phyloP scores from a whole-genome alignment of 23 tunicate species.

The Styela plicata region DNA sequence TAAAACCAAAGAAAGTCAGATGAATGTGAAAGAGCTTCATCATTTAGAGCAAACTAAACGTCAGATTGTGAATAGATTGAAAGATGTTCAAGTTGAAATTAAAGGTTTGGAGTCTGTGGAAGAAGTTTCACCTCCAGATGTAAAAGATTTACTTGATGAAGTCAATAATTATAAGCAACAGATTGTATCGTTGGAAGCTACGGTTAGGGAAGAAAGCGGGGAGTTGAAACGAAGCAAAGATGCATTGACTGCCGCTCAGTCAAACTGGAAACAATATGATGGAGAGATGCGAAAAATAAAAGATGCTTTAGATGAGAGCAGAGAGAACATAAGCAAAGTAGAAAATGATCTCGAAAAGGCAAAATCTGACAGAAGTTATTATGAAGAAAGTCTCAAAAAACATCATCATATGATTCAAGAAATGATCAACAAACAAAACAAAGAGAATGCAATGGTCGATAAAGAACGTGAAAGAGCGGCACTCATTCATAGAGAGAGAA shows the following conservation, averaged over 20 bases:
- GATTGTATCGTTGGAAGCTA: constrained; percentile 35
- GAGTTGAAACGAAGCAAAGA: constrained; percentile 9
- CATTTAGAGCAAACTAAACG: constrained; percentile 38
- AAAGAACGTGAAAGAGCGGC: constrained; percentile 52
- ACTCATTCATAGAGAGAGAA: constrained; percentile 42
- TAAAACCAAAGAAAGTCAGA: not conserved
- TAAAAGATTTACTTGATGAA: constrained; percentile 70
- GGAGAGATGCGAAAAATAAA: constrained; percentile 28
- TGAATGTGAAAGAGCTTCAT: constrained; percentile 25
- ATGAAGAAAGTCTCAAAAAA: constrained; percentile 52
- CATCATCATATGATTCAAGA: constrained; percentile 38
- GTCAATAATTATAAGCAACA: constrained; percentile 69
- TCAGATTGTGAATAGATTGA: constrained; percentile 27
- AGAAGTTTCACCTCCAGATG: constrained; percentile 61
- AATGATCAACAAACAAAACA: constrained; percentile 9
- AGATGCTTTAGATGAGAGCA: constrained; percentile 45
- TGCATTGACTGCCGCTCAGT: not conserved
- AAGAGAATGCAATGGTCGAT: constrained; percentile 9
- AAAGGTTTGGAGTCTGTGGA: constrained; percentile 51
- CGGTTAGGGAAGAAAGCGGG: constrained; percentile 31
- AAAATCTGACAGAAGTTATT: constrained; percentile 60
- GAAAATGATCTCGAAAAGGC: constrained; percentile 65
- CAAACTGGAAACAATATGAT: constrained; percentile 21
- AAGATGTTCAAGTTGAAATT: constrained; percentile 45
- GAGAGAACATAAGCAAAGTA: constrained; percentile 42